These are phyloP conservation scores for Norana najaformis DNA, from an alignment of 2,888 invertebrate genomes.

Conservation along the genomic window DNA sequence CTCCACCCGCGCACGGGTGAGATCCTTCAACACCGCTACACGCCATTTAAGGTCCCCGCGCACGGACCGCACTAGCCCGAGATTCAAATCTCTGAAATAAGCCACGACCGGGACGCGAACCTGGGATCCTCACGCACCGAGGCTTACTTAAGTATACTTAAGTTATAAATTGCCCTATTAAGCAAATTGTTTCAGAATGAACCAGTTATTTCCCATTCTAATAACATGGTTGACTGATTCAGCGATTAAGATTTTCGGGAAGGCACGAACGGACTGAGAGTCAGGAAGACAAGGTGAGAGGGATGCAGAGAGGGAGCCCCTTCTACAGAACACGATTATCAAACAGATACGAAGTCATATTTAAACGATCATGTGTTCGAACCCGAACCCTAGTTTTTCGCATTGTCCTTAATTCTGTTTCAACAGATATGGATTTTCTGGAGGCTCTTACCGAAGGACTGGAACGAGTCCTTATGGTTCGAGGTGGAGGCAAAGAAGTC, in stretches of 20 bases:
- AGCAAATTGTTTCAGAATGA: not conserved
- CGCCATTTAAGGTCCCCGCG: too few species aligned
- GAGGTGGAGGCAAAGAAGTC: slow-evolving; percentile 95
- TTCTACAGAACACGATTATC: not conserved
- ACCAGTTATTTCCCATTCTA: not conserved
- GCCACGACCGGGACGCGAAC: too few species aligned
- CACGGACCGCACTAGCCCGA: too few species aligned
- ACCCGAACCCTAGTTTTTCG: not conserved
- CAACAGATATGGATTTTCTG: slow-evolving; percentile 94
- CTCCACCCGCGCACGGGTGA: too few species aligned
- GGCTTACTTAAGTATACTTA: too few species aligned
- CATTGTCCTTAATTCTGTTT: not conserved
- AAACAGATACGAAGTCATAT: not conserved
- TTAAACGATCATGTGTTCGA: not conserved
- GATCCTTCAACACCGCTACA: too few species aligned
- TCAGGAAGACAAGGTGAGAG: not conserved
- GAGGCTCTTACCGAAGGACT: slow-evolving; percentile 95
- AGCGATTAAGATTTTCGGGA: not conserved
- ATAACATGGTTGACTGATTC: not conserved
- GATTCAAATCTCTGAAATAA: too few species aligned
- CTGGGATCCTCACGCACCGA: too few species aligned
- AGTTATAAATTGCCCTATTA: not conserved
- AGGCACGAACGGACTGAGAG: not conserved
- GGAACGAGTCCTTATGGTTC: slow-evolving; percentile 93
- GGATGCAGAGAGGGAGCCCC: not conserved